Conservation (phyloP, 2,113 vertebrate species). For the Irena cyanogastra region DNA sequence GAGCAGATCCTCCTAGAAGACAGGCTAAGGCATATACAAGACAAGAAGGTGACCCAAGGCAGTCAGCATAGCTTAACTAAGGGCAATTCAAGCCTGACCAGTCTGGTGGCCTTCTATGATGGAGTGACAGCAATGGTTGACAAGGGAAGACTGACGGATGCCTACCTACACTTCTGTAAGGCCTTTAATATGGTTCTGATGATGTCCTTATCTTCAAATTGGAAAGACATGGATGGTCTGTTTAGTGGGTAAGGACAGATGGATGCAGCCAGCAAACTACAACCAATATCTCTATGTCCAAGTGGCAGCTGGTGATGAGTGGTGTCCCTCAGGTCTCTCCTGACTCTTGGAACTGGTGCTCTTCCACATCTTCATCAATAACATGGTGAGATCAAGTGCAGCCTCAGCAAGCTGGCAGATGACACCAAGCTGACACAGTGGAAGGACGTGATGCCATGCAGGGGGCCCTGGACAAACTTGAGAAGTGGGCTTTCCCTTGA, state of each 20-base stretch:
- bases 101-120: background rate
- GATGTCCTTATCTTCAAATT: background rate
- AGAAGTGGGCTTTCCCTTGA: background rate
- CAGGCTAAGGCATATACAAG: background rate
- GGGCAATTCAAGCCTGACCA: background rate
- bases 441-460: background rate
- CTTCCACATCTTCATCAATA: background rate
- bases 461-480: background rate
- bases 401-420: background rate
- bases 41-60: background rate
- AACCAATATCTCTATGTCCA: background rate
- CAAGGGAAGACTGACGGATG: background rate
- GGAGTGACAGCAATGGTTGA: accelerated
- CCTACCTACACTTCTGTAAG: background rate
- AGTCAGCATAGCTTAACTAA: background rate
- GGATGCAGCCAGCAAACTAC: background rate
- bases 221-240: background rate
- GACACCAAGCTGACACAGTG: background rate
- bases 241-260: background rate
- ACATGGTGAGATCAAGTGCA: background rate
- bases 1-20: background rate
- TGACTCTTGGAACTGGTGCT: background rate
- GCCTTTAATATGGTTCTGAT: background rate
- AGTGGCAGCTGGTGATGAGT: background rate
- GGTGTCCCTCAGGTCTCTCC: background rate